Evolutionary conservation across 2,888 invertebrate species (phyloP), one percentile per base, ranked within the genome.

Genomic region (Fragum whitleyi): DNA sequence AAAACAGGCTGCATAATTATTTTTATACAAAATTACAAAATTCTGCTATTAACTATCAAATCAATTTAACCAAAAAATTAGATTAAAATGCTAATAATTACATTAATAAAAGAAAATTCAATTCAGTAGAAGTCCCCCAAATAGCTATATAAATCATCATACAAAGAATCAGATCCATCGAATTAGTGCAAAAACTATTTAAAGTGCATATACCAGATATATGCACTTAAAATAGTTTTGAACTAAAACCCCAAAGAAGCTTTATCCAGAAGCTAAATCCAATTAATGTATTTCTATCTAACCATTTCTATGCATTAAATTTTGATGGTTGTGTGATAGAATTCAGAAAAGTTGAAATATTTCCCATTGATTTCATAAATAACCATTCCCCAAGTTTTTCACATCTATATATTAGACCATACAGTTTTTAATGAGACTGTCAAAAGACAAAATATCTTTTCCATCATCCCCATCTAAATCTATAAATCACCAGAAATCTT

Each of bases 381-480:
- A 62, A 62, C 6, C 14, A 65, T 65, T 23, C 65, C 9, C 42
- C 21, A 65, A 36, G 36, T 23, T 42, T 29, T 61, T 61, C 61
- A 61, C 28, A 29, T 42, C 36, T 23, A 21, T 42, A 39, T 65
- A 65, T 65, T 11, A 42, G 65, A 7, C 36, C 65, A 65, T 65
- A 11, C 62, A 29, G 74, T 62, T 65, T 74, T 70, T 79, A 79
- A 79, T 79, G 79, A 79, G 39, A 55, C 70, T 70, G 70, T 70
- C 70, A 70, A 23, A 16, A 55, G 69, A 70, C 36, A 55, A 36
- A 70, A 70, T 29, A 32, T 14, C 53, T 21, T 23, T 53, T 32
- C 36, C 36, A 55, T 55, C 70, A 57, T 55, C 70, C 23, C 26
- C 47, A 32, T 9, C 29, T 55, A 51, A 21, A 55, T 70, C 70